Percentiles rank a stretch among this genome's conserved stretches.
phyloP scores from a whole-genome alignment of 2,797 vertebrate genomes.

The Hyperoplus lanceolatus region DNA sequence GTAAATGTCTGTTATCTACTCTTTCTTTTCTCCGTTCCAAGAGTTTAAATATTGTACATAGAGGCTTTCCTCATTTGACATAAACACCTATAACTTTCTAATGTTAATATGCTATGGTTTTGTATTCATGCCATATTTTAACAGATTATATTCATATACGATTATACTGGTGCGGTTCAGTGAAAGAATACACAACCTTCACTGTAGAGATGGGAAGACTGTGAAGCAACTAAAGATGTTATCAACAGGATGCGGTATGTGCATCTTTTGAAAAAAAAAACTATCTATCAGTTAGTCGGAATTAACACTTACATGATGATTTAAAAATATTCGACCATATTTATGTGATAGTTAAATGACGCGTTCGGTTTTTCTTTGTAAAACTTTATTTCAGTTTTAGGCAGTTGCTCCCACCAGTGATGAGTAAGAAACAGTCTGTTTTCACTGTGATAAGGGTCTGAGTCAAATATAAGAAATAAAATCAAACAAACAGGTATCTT shows the following conservation, averaged over 20 bases:
- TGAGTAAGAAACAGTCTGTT: neutral
- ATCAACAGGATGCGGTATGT: slow-evolving; percentile 23
- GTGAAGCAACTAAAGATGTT: slow-evolving; percentile 15
- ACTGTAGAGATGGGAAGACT: neutral
- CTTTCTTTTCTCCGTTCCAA: neutral
- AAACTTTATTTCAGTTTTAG: neutral
- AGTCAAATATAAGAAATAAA: neutral
- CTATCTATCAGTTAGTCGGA: neutral
- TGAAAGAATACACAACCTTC: neutral
- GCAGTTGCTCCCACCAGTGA: neutral
- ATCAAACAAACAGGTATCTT: neutral
- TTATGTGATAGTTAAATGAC: neutral
- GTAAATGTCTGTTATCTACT: no score
- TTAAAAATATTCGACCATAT: neutral
- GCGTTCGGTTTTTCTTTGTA: neutral
- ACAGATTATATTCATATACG: neutral
- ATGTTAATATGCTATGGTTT: neutral
- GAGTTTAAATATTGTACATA: neutral
- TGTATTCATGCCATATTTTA: neutral
- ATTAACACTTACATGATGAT: neutral
- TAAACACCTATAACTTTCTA: neutral
- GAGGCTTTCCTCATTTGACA: neutral
- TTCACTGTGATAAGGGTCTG: neutral
- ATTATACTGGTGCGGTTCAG: neutral
- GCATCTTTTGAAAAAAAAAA: neutral